A percentile compares a stretch with the other conserved stretches of the same genome.
phyloP scores from a whole-genome alignment of 2,113 vertebrate genomes.

The Zootoca vivipara region DNA sequence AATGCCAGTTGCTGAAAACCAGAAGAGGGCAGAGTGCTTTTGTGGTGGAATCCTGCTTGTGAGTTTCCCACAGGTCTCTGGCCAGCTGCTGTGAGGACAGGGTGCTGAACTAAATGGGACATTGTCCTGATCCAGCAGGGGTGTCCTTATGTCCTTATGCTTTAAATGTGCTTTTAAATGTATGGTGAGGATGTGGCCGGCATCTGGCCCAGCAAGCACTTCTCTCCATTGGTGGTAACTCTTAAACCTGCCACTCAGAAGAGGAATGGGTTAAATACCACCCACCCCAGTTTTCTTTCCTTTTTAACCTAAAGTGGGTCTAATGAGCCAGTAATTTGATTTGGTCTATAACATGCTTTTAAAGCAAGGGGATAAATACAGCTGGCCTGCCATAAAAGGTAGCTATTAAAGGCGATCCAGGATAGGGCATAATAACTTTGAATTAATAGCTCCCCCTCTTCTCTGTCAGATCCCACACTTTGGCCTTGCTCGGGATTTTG shows the following conservation, averaged over 20 bases:
- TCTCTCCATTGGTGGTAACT: neutral
- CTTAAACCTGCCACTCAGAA: neutral
- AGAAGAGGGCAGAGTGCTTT: no score
- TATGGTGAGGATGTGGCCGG: no score
- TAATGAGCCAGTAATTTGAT: conserved; percentile 55
- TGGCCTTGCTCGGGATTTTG: conserved; percentile 40
- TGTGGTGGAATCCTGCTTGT: no score
- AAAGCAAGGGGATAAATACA: conserved; percentile 74
- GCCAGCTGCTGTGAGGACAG: no score
- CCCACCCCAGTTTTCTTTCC: neutral
- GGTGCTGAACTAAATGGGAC: no score
- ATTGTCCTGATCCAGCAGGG: no score
- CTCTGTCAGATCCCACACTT: conserved; percentile 39
- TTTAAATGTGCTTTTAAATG: no score
- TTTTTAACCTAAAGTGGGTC: conserved; percentile 38
- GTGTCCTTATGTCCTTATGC: no score
- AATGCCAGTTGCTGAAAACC: no score
- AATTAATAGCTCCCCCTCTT: conserved; percentile 67
- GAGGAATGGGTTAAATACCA: conserved; percentile 42
- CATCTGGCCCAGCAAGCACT: neutral
- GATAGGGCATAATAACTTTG: conserved; percentile 60
- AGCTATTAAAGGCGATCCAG: conserved; percentile 53
- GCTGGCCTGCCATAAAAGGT: conserved; percentile 58
- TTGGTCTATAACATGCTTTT: conserved; percentile 71
- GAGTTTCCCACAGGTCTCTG: no score